Evolutionary conservation across 2,113 vertebrate genomes (phyloP), one percentile per base, ranked within the genome.

Genomic region (Nerophis ophidion): DNA sequence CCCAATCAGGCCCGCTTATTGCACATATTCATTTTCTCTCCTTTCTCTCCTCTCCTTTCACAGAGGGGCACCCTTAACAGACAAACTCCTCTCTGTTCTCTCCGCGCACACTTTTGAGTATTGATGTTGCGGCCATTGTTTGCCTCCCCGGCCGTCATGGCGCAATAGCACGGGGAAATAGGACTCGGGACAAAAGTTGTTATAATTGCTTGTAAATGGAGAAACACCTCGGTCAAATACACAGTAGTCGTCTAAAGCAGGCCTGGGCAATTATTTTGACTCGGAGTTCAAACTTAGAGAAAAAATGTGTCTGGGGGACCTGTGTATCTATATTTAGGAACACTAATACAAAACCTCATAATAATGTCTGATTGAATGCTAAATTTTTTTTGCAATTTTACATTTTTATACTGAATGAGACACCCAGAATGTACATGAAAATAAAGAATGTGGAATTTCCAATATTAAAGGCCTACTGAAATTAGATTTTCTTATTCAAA

Each of bases 141-240:
- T 11, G 13, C 40, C n/a, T 68, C 60, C 68, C 14, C 15, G 53
- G 62, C 58, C 64, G n/a, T 52, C 56, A 70, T 48, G 26, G 64
- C 58, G 65, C 70, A 75, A 68, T 64, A 70, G 66, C 59, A 45
- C 65, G 50, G 63, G 33, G 49, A 63, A 67, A 68, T 66, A 59
- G 63, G 49, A 54, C 48, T 8, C 13, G 35, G 71, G 38, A 68
- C 71, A 79, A 81, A 77, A 65, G 86, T 87, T 89, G 71, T 81
- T 84, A 87, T 90, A 91, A 92, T 94, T 93, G 92, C 91, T 90
- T 93, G 91, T 91, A 93, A 94, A 92, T 89, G 88, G 93, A 93
- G 90, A 91, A 92, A 89, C 64, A 16, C 84, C 89, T 65, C 65
- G 45, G 63, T 88, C 88, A 86, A 89, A 90, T 90, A 87, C 87